These are phyloP conservation scores for Sinocyclocheilus rhinocerous DNA, from an alignment of 2,113 vertebrate species.

Conservation along the genomic window DNA sequence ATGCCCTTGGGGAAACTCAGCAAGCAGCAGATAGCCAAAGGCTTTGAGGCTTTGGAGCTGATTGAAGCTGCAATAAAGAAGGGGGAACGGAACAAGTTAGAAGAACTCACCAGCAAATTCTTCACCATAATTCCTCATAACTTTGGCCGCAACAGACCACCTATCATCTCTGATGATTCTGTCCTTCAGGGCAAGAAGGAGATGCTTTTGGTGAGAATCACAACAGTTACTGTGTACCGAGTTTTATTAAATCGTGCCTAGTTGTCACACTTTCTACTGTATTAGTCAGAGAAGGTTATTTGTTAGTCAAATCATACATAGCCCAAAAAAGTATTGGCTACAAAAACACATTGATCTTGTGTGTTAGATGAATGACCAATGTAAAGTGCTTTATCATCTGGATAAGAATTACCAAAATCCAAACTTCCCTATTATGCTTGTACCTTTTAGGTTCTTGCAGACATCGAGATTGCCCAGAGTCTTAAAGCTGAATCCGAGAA, in stretches of 20 bases:
- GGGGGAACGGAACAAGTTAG: slow-evolving; percentile 54
- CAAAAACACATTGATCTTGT: not conserved
- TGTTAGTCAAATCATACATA: not conserved
- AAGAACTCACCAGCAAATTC: slow-evolving; percentile 87
- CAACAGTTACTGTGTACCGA: not conserved
- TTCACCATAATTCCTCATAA: slow-evolving; percentile 90
- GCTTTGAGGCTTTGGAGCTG: slow-evolving; percentile 87
- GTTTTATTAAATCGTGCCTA: not conserved
- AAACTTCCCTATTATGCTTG: not conserved
- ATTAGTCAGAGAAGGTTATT: not conserved
- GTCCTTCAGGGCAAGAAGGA: slow-evolving; percentile 87
- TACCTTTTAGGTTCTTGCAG: slow-evolving; percentile 82
- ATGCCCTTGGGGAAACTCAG: slow-evolving; percentile 93
- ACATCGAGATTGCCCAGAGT: slow-evolving; percentile 90
- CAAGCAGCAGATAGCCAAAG: slow-evolving; percentile 85
- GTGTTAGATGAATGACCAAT: not conserved
- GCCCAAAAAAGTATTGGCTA: not conserved
- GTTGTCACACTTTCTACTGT: not conserved
- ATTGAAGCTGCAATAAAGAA: slow-evolving; percentile 76
- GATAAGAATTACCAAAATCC: not conserved
- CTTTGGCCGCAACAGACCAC: slow-evolving; percentile 81
- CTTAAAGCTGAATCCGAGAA: slow-evolving; percentile 81
- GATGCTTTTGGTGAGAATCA: slow-evolving; percentile 86
- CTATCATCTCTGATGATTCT: slow-evolving; percentile 69
- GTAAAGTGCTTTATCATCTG: not conserved